Base-by-base conservation (phyloP, 2,888 invertebrate genomes). In the Phorcus lineatus region DNA sequence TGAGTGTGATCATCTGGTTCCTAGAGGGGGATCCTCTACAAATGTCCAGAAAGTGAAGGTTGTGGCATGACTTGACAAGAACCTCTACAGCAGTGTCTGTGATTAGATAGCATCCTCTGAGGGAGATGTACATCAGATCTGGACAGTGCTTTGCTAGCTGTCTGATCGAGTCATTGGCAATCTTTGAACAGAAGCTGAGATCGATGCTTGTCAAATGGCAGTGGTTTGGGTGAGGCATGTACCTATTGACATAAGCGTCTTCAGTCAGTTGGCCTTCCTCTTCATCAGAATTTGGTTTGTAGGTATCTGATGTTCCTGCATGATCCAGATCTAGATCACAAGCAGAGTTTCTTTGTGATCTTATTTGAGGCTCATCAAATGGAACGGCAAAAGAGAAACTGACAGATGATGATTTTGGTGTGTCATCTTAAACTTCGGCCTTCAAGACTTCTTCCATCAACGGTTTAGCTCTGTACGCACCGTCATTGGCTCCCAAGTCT, bases 161-260 rank as follows among this genome's bases (percentile, higher is more conserved):
- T 13, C 78, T 79, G 17, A 88, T 74, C 53, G 86, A 86, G 19
- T 75, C 74, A 47, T 86, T 84, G 0, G 83, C 81, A 47, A 88
- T 80, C 40, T 82, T 85, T 0, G 86, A 85, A 62, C 88, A 88
- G 80, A 88, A 87, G 6, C 83, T 82, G 16, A 88, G 76, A 74
- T 85, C 79, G 13, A 88, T 66, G n/a, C 66, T 76, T 52, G 74
- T 80, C 16, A 88, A 36, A 66, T 86, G 83, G 11, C 82, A 88
- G 81, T 85, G 85, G 16, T 78, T 70, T 31, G 67, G 53, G 4
- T n/a, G 53, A 54, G 31, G 74, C 16, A 36, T 28, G 74, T 19
- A 55, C 6, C 40, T 40, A 16, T 55, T 74, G 47, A 22, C n/a
- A 28, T 62, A 62, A 28, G 62, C 62, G 13, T 24, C 62, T 24